These are phyloP conservation scores for Ophonus ardosiacus DNA, from an alignment of 2,888 invertebrate genomes.

Conservation along the genomic window DNA sequence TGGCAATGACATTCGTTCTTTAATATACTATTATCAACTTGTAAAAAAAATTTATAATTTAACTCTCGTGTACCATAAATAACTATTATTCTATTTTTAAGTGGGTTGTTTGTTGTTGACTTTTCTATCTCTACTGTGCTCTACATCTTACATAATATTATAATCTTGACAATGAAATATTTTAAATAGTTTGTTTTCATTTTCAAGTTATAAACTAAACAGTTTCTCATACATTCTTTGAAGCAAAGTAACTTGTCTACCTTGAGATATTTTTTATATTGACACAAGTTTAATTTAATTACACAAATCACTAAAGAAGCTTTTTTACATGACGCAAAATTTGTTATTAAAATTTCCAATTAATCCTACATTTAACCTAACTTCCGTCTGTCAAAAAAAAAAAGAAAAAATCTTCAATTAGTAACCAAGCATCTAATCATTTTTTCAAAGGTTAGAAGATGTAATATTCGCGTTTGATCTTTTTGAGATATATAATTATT, in stretches of 20 bases:
- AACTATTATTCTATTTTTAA: background rate
- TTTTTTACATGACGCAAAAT: constrained; percentile 11
- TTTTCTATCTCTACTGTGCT: background rate
- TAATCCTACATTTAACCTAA: constrained; percentile 14
- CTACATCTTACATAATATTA: constrained; percentile 1
- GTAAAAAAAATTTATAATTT: too few species aligned
- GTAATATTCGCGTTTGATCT: background rate
- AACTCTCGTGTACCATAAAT: background rate
- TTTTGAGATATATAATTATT: constrained; percentile 21
- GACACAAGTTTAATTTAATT: constrained; percentile 42
- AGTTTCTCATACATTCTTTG: constrained; percentile 17
- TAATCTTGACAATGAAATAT: constrained; percentile 32
- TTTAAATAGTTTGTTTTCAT: constrained; percentile 29
- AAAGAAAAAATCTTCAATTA: background rate
- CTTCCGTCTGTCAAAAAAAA: constrained; percentile 19
- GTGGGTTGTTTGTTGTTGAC: background rate
- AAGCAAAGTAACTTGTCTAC: constrained; percentile 25
- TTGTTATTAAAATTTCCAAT: constrained; percentile 14
- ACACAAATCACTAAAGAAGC: constrained; percentile 23
- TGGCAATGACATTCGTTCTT: too few species aligned
- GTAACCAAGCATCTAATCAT: constrained; percentile 6
- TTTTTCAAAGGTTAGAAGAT: constrained; percentile 29
- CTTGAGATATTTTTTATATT: constrained; percentile 32
- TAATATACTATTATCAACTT: too few species aligned
- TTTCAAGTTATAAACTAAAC: background rate